Conservation (phyloP, 2,113 vertebrate genomes). For the Seriola quinqueradiata region DNA sequence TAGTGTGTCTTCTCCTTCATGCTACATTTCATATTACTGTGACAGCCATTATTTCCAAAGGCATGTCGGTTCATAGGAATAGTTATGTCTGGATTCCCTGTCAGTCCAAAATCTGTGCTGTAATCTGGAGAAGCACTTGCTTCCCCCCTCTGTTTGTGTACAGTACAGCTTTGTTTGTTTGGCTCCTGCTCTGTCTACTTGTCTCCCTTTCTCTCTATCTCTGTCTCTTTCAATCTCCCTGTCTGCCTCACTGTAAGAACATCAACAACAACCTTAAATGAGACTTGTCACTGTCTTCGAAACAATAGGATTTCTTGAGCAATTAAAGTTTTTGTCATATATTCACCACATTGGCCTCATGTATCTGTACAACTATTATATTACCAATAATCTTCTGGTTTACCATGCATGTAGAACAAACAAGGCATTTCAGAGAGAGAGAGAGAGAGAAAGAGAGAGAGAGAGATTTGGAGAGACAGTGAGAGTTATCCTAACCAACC, state of each 20-base stretch:
- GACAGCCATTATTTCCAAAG: slow-evolving; percentile 58
- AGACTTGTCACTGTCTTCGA: slow-evolving; percentile 14
- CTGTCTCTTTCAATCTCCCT: slow-evolving; percentile 10
- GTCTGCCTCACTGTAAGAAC: slow-evolving; percentile 29
- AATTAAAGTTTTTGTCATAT: background rate
- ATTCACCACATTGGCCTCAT: background rate
- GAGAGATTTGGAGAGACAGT: slow-evolving; percentile 29
- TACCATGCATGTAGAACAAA: slow-evolving; percentile 34
- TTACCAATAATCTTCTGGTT: slow-evolving; percentile 50
- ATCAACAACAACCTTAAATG: slow-evolving; percentile 30
- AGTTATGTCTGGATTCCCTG: slow-evolving; percentile 70
- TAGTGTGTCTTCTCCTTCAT: slow-evolving; percentile 41
- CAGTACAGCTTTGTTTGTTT: slow-evolving; percentile 28
- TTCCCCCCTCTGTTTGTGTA: slow-evolving; percentile 20
- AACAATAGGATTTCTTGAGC: slow-evolving; percentile 11
- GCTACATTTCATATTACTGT: slow-evolving; percentile 65
- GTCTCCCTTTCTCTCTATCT: slow-evolving; percentile 1
- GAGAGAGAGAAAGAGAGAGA: slow-evolving; percentile 17
- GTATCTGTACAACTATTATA: slow-evolving; percentile 25
- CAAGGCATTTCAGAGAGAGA: slow-evolving; percentile 22
- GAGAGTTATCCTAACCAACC: slow-evolving; percentile 61
- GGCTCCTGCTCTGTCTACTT: slow-evolving; percentile 5
- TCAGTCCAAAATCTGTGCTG: slow-evolving; percentile 62
- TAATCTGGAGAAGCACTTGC: slow-evolving; percentile 72
- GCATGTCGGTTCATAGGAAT: slow-evolving; percentile 57